These are phyloP conservation scores for Formica aserva DNA, from an alignment of 2,888 invertebrate species.

Conservation along the genomic window DNA sequence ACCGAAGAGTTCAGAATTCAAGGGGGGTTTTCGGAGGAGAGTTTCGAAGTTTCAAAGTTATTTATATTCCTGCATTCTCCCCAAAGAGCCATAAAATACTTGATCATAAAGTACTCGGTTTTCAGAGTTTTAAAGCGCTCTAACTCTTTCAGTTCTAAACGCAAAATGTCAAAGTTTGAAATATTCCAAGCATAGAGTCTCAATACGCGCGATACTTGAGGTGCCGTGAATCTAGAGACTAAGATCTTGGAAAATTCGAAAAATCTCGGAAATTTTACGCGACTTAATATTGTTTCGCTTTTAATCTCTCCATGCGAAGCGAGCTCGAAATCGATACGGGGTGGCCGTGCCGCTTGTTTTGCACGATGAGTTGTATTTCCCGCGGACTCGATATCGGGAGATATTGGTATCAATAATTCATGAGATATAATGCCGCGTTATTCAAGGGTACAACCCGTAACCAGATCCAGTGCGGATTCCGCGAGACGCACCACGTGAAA, in stretches of 20 bases:
- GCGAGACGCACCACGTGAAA: constrained; percentile 26
- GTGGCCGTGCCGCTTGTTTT: constrained; percentile 3
- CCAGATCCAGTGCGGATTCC: constrained; percentile 53
- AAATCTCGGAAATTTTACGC: neutral
- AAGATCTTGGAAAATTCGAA: neutral
- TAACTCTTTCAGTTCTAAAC: neutral
- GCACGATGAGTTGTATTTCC: constrained; percentile 19
- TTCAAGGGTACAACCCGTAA: constrained; percentile 53
- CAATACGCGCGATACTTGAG: neutral
- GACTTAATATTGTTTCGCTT: neutral
- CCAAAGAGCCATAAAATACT: neutral
- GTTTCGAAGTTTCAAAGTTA: neutral
- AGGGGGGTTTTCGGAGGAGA: neutral
- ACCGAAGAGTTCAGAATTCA: constrained; percentile 9
- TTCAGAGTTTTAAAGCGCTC: neutral
- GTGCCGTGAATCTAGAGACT: neutral
- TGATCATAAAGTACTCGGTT: neutral
- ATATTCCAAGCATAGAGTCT: neutral
- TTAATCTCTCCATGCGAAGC: constrained; percentile 35
- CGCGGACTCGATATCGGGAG: constrained; percentile 38
- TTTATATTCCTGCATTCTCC: neutral
- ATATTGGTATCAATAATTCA: constrained; percentile 66
- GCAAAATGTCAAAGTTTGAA: neutral
- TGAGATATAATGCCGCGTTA: constrained; percentile 48
- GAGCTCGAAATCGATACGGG: constrained; percentile 39